Base-by-base conservation (phyloP, 1,140 invertebrate species). In the Steinernema khuongi region DNA sequence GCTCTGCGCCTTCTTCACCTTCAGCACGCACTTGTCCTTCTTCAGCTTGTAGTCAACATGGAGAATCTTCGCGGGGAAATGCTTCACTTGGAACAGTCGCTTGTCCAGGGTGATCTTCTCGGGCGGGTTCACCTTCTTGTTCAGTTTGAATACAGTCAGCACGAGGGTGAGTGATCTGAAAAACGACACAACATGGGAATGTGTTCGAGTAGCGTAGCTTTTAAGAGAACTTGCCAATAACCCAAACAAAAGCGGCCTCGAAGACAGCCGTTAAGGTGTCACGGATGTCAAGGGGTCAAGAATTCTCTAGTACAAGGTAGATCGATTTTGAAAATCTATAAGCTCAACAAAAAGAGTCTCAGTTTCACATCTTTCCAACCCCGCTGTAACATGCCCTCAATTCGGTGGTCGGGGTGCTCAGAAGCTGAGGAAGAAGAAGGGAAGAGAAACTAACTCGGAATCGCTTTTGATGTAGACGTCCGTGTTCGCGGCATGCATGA, bases 1-100 rank as follows among this genome's bases (percentile, higher is more conserved):
- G 19, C 50, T 60, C 22, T 60, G 50, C 22, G 50, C 50, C 22
- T 60, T 60, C 50, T 60, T 60, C 50, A 60, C 50, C 50, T 60
- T 60, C 11, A 60, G 19, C 19, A 60, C 50, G 50, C 7, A 7
- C 26, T 60, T 60, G 50, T 60, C 50, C 50, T 60, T 60, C 50
- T 60, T 60, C 50, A 60, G 50, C 50, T 60, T 60, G 50, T 60
- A 60, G 50, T 60, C 50, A 22, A 60, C 50, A 22, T 7, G 19
- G 50, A 11, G 11, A 2, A 60, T 22, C 50, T 60, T 60, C 50
- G 14, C 50, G 11, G 50, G 50, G 50, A 60, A 60, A 7, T 60
- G 14, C 50, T 60, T 60, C 50, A 60, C 50, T 22, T 60, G 50
- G 19, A n/a, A 60, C 4, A 60, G 50, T 4, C 50, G 50, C 50